A percentile compares a stretch with the other conserved stretches of the same genome.
These are phyloP conservation scores for Bujurquina vittata DNA, from an alignment of 2,113 vertebrate species.

Conservation along the genomic window DNA sequence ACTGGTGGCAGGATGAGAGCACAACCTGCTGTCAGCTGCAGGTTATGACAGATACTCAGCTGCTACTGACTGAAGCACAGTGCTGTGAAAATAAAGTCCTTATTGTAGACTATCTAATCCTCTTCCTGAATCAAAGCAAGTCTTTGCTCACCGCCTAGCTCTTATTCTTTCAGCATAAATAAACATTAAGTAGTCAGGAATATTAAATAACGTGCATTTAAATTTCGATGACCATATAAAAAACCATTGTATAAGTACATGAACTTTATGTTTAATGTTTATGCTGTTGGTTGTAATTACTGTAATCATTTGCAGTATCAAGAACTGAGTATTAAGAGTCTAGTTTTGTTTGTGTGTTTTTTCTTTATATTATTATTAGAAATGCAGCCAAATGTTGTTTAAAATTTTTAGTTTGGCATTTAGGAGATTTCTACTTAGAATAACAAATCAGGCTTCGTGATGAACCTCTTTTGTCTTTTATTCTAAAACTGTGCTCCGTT, in stretches of 20 bases:
- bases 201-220: neutral
- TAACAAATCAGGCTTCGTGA: neutral
- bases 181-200: neutral
- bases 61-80: neutral
- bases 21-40: conserved; percentile 52
- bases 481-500: neutral
- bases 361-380: neutral
- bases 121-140: neutral
- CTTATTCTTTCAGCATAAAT: neutral
- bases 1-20: conserved; percentile 28
- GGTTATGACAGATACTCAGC: conserved; percentile 1
- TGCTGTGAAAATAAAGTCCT: neutral
- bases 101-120: neutral
- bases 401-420: no score
- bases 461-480: neutral
- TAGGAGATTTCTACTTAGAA: neutral
- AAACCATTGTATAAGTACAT: neutral
- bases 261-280: neutral
- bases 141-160: neutral
- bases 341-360: no score
- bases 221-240: neutral
- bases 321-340: neutral
- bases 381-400: no score
- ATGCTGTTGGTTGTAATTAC: no score
- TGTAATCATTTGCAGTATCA: neutral